phyloP scores from a whole-genome alignment of 2,113 vertebrate species.

The Chaetodon auriga region DNA sequence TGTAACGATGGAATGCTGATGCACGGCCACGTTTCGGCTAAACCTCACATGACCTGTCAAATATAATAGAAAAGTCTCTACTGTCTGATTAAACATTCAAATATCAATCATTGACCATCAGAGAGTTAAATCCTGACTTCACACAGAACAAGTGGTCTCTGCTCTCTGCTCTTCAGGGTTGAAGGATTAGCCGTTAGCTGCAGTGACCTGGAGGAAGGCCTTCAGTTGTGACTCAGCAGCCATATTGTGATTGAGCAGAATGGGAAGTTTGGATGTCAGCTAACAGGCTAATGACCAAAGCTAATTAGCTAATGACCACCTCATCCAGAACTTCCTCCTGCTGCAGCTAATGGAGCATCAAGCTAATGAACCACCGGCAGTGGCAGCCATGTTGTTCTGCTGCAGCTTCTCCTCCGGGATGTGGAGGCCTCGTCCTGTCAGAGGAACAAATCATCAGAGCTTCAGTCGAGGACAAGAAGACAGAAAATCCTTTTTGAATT shows the following conservation, averaged over 20 bases:
- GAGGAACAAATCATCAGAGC: background rate
- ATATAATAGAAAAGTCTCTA: no score
- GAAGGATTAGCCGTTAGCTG: slow-evolving; percentile 20
- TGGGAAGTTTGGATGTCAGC: slow-evolving; percentile 11
- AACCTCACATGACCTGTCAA: background rate
- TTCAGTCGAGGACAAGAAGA: background rate
- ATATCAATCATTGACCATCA: background rate
- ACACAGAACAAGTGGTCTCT: no score
- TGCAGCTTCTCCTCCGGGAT: background rate
- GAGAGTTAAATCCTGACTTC: background rate
- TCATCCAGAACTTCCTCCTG: slow-evolving; percentile 6
- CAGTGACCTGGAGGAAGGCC: background rate
- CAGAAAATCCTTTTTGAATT: background rate
- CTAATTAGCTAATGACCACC: slow-evolving; percentile 46
- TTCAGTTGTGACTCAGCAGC: background rate
- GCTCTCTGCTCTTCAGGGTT: no score
- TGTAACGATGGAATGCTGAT: no score
- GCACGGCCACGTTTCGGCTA: no score
- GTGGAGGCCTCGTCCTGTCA: background rate
- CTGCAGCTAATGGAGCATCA: background rate
- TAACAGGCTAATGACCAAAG: slow-evolving; percentile 8
- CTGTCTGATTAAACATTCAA: background rate
- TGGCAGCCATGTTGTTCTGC: background rate
- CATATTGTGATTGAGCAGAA: slow-evolving; percentile 3
- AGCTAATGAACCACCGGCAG: background rate